Evolutionary conservation across 2,113 vertebrate species (phyloP).

Genomic region (Pterocles orientalis): DNA sequence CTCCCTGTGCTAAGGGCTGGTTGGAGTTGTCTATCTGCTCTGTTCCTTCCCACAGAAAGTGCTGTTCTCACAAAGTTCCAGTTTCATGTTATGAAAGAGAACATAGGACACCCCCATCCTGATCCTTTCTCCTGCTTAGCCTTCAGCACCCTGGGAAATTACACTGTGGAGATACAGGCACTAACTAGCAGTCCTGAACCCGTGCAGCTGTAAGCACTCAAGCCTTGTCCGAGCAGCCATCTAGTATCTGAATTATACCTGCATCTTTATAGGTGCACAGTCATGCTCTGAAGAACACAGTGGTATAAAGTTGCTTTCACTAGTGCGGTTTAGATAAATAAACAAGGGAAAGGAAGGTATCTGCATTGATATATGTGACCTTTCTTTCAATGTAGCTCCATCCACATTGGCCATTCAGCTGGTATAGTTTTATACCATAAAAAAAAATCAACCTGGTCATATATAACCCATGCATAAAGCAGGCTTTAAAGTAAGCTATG

Average conservation of each 20-base stretch:
- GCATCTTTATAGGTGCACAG: not conserved
- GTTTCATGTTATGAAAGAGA: not conserved
- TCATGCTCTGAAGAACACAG: not conserved
- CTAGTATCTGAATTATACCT: not conserved
- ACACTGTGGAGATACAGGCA: rapidly evolving
- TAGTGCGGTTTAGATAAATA: not conserved
- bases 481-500: not conserved
- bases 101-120: not conserved
- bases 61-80: not conserved
- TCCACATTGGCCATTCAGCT: not conserved
- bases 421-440: not conserved
- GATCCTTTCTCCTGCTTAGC: not conserved
- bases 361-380: not conserved
- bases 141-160: not conserved
- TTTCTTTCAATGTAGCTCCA: not conserved
- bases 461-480: not conserved
- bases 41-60: not conserved
- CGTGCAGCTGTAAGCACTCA: rapidly evolving
- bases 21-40: not conserved
- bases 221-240: not conserved
- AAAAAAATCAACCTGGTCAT: not conserved
- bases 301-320: not conserved
- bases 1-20: not conserved
- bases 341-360: not conserved
- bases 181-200: not conserved